phyloP scores from a whole-genome alignment of 2,113 vertebrate species.

The Saguinus midas region DNA sequence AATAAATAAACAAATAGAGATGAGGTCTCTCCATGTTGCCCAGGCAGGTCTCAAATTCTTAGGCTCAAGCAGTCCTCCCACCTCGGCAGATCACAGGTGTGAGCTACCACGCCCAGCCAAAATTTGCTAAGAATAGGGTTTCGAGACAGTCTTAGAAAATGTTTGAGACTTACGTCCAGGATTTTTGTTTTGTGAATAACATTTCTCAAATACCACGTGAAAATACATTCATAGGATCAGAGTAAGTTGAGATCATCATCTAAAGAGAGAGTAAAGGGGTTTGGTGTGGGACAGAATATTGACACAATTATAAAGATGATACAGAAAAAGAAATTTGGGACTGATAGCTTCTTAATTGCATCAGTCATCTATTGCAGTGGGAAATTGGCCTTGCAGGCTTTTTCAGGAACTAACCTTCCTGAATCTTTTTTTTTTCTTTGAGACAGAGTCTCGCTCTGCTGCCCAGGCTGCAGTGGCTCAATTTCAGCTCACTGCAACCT shows the following conservation, averaged over 20 bases:
- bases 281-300: background rate
- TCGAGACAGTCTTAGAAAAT: conserved; percentile 6
- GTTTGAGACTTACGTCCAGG: background rate
- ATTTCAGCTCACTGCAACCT: too few relatives aligned
- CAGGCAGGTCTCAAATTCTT: background rate
- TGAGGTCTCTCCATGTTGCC: too few relatives aligned
- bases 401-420: conserved; percentile 5
- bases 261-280: background rate
- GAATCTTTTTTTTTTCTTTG: background rate
- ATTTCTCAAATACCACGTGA: background rate
- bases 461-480: too few relatives aligned
- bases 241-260: background rate
- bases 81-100: background rate
- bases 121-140: background rate
- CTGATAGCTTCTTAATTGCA: background rate
- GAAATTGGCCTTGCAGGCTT: background rate
- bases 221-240: background rate
- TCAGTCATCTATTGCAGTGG: background rate
- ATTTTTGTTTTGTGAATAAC: conserved; percentile 15
- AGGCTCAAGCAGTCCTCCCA: background rate
- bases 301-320: background rate
- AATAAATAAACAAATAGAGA: too few relatives aligned
- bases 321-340: background rate
- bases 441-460: too few relatives aligned
- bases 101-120: background rate